A percentile compares a stretch with the other conserved stretches of the same genome.
These are phyloP conservation scores for Pediacus dermestoides DNA, from an alignment of 2,888 invertebrate species.

Conservation along the genomic window DNA sequence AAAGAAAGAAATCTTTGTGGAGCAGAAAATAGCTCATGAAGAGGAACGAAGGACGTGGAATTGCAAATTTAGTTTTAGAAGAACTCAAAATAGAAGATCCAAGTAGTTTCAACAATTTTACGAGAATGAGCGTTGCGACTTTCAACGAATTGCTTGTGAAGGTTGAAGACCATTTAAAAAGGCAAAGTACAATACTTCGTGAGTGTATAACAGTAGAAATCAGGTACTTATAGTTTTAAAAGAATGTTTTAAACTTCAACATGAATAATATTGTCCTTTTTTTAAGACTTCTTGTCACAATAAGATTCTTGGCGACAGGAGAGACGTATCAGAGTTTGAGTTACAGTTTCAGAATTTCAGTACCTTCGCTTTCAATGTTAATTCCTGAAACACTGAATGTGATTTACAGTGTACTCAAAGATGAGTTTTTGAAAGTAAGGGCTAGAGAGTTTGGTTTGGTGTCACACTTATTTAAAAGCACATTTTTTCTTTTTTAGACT, in stretches of 20 bases:
- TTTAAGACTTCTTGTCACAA: conserved; percentile 10
- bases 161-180: background rate
- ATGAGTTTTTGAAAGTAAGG: conserved; percentile 8
- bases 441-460: too few species aligned
- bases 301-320: conserved; percentile 12
- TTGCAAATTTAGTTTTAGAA: conserved; percentile 1
- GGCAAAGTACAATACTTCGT: conserved; percentile 9
- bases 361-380: conserved; percentile 5
- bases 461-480: too few species aligned
- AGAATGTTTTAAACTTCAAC: background rate
- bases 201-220: conserved; percentile 10
- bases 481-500: conserved; percentile 8
- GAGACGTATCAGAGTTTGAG: conserved; percentile 8
- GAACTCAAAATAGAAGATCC: conserved; percentile 6
- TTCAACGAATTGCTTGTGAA: background rate
- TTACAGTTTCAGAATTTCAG: conserved; percentile 13
- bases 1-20: conserved; percentile 3
- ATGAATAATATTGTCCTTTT: background rate
- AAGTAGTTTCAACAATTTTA: conserved; percentile 4
- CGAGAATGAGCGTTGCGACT: background rate
- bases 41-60: background rate
- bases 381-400: conserved; percentile 10
- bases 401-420: conserved; percentile 8
- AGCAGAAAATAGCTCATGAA: conserved; percentile 1
- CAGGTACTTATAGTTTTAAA: conserved; percentile 6